Base-by-base conservation (phyloP, 2,113 vertebrate species). In the Dromas ardeola region DNA sequence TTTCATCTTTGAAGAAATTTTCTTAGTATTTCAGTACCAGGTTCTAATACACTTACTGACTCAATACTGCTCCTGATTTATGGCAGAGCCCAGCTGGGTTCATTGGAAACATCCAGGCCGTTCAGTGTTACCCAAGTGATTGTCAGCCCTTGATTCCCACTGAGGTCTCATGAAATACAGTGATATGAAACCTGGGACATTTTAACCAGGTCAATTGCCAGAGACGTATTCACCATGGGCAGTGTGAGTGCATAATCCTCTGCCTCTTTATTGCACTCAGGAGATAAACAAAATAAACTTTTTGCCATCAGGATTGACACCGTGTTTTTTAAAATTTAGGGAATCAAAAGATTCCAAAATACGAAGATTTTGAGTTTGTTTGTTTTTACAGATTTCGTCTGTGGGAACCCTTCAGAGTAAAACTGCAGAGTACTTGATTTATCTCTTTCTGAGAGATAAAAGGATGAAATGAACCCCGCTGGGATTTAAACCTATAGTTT, bases 401-500 rank as follows among this genome's bases (percentile, higher is more conserved):
- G n/a, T 53, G 26, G 65, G 16, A 84, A 59, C 6, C 15, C 22
- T 50, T 88, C 69, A 62, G 40, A 81, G 25, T 86, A 94, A 87
- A 90, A 76, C 36, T 95, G 38, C 36, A 65, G 26, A 59, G 45
- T 34, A 50, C 45, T 93, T 13, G 70, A 38, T 88, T 90, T 78
- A 16, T 77, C 34, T 73, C 36, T n/a, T 90, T 72, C 53, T 81
- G 43, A 90, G 81, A 47, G 42, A 80, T 71, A 76, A 94, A 95
- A 89, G 20, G 22, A 78, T 84, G 56, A 89, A 78, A 86, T 55
- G 17, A 93, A 83, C 29, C 32, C 81, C 81, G 38, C 13, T 71
- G 53, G 67, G 76, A 90, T 92, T 92, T 86, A 95, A 92, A 83
- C 40, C 58, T 80, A 25, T 63, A 40, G 52, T 82, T 93, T 90